These are phyloP conservation scores for Mesocricetus auratus DNA, from an alignment of 2,113 vertebrate genomes.

Conservation along the genomic window DNA sequence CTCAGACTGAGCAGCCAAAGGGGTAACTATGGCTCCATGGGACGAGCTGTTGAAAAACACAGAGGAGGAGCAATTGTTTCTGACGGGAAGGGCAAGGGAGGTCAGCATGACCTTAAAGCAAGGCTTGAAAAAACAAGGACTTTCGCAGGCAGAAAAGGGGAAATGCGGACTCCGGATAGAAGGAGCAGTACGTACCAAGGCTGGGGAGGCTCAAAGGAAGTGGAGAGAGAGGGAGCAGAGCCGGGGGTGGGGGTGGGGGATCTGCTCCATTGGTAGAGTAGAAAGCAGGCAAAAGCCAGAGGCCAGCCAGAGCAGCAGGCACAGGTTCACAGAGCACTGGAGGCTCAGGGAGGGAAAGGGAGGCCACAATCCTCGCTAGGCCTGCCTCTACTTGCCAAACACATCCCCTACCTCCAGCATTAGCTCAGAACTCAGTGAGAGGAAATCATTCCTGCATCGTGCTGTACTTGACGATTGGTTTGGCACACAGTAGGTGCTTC, in stretches of 20 bases:
- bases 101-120: slow-evolving; percentile 73
- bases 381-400: background rate
- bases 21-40: slow-evolving; percentile 68
- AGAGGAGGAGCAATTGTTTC: slow-evolving; percentile 79
- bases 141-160: slow-evolving; percentile 59
- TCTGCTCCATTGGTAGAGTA: background rate
- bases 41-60: slow-evolving; percentile 74
- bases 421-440: background rate
- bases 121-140: slow-evolving; percentile 71
- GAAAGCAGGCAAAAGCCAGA: background rate
- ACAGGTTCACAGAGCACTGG: background rate
- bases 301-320: background rate
- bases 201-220: slow-evolving; percentile 48
- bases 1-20: slow-evolving; percentile 38
- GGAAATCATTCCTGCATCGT: background rate
- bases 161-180: slow-evolving; percentile 39
- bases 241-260: background rate
- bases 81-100: slow-evolving; percentile 75
- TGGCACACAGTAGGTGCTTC: slow-evolving; percentile 23
- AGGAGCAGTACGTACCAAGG: slow-evolving; percentile 45
- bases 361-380: background rate
- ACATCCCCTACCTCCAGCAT: background rate
- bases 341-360: background rate
- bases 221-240: background rate
- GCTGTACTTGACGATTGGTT: background rate